Evolutionary conservation across 2,888 invertebrate species (phyloP).

Genomic region (Acanthacorydalis orientalis): DNA sequence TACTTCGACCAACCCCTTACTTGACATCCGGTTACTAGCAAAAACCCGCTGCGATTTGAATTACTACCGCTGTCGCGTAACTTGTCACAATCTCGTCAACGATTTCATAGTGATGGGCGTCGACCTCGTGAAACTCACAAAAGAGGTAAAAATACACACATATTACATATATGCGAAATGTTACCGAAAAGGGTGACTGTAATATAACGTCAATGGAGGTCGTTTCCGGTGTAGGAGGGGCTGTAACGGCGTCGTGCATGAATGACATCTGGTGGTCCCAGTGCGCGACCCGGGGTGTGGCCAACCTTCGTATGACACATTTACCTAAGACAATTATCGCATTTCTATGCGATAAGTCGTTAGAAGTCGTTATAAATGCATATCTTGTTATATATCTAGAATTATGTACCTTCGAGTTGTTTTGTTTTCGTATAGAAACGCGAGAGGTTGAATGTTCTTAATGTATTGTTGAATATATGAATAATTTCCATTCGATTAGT

Average conservation of each 20-base stretch:
- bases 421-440: too few relatives aligned
- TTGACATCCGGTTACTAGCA: not conserved
- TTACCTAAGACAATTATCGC: not conserved
- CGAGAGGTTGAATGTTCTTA: too few relatives aligned
- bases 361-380: too few relatives aligned
- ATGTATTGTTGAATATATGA: too few relatives aligned
- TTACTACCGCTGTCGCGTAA: not conserved
- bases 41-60: slow-evolving; percentile 1
- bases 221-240: slow-evolving; percentile 1
- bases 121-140: not conserved
- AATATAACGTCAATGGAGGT: too few relatives aligned
- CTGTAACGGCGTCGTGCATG: not conserved
- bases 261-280: not conserved
- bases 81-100: not conserved
- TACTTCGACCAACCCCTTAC: not conserved
- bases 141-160: too few relatives aligned
- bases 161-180: not conserved
- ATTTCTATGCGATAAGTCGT: too few relatives aligned
- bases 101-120: too few relatives aligned
- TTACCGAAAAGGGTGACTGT: too few relatives aligned
- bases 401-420: too few relatives aligned
- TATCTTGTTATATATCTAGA: too few relatives aligned
- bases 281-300: not conserved
- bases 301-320: not conserved
- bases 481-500: too few relatives aligned